Conservation (phyloP, 2,888 invertebrate genomes). For the Amorpha juglandis region DNA sequence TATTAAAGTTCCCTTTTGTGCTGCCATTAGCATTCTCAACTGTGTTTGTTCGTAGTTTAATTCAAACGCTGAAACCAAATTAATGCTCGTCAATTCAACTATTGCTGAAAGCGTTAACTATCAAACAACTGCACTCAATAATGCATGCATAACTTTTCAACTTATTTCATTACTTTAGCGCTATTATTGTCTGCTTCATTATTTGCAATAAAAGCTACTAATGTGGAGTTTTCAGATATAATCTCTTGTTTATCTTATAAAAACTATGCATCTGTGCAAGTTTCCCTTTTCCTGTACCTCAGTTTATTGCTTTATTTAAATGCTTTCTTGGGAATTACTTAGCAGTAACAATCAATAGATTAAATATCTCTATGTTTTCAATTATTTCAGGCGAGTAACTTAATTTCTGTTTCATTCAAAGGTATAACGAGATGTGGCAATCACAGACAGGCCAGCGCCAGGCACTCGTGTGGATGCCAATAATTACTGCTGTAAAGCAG, state of each 20-base stretch:
- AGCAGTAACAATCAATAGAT: not conserved
- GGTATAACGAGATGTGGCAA: not conserved
- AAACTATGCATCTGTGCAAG: not conserved
- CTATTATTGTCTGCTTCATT: not conserved
- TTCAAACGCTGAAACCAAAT: not conserved
- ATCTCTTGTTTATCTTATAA: not conserved
- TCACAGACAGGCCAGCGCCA: not conserved
- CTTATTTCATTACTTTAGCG: not conserved
- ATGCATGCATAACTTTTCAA: not conserved
- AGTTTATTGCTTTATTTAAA: not conserved
- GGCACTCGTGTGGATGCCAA: slow-evolving; percentile 25
- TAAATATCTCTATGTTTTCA: too few species aligned
- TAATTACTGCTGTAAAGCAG: slow-evolving; percentile 37
- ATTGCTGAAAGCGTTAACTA: not conserved
- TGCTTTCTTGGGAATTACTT: not conserved
- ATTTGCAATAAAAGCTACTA: not conserved
- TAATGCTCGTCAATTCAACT: slow-evolving; percentile 1
- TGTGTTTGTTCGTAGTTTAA: slow-evolving; percentile 6
- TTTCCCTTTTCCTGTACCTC: not conserved
- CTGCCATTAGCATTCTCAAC: not conserved
- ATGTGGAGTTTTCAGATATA: not conserved
- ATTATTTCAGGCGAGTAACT: not conserved
- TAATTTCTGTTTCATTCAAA: not conserved
- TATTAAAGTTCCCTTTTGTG: not conserved
- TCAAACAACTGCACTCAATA: not conserved